Percentiles rank a stretch among this genome's conserved stretches.
Evolutionary conservation across 2,888 invertebrate species (phyloP).

Genomic region (Smittia aterrima): DNA sequence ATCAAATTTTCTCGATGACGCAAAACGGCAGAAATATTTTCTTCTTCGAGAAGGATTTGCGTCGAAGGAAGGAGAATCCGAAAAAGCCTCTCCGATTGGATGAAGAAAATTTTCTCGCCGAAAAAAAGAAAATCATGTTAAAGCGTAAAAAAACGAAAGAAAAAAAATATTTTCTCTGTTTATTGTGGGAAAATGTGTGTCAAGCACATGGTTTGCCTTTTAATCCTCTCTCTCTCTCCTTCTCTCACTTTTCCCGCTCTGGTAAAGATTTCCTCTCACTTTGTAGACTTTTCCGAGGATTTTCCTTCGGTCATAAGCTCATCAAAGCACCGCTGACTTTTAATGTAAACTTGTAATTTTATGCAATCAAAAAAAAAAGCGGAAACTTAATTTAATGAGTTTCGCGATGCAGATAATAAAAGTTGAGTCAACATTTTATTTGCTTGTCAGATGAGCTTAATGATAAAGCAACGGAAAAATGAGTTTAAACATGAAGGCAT

Average conservation of each 20-base stretch:
- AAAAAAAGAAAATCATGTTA: constrained; percentile 12
- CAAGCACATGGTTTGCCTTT: constrained; percentile 24
- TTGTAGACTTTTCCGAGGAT: constrained; percentile 26
- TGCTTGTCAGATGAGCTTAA: no score
- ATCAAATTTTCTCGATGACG: constrained; percentile 27
- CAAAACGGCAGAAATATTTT: constrained; percentile 16
- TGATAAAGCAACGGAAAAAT: background rate
- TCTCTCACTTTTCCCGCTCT: constrained; percentile 19
- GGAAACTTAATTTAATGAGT: background rate
- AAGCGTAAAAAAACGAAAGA: background rate
- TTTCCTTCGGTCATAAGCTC: background rate
- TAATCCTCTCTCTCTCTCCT: background rate
- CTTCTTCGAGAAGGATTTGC: constrained; percentile 10
- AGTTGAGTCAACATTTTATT: background rate
- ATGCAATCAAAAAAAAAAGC: background rate
- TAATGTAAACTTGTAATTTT: background rate
- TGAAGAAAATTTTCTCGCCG: constrained; percentile 27
- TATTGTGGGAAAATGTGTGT: constrained; percentile 35
- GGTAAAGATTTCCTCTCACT: background rate
- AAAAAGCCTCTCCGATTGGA: constrained; percentile 38
- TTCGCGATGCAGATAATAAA: background rate
- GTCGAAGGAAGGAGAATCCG: constrained; percentile 8
- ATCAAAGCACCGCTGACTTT: background rate
- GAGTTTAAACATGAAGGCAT: background rate
- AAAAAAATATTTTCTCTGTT: constrained; percentile 32